phyloP scores from a whole-genome alignment of 1,140 invertebrate species.

The Colletes gigas region DNA sequence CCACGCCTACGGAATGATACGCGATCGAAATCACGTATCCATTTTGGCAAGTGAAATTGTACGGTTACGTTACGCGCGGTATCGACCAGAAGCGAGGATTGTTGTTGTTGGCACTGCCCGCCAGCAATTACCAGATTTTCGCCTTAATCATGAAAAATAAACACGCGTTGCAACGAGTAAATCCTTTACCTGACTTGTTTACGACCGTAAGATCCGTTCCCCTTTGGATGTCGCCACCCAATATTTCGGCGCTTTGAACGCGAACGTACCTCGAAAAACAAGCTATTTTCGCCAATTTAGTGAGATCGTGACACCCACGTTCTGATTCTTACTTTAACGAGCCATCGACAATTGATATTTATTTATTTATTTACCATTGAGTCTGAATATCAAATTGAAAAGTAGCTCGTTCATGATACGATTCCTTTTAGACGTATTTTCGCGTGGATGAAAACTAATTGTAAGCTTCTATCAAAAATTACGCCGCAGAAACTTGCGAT shows the following conservation, averaged over 20 bases:
- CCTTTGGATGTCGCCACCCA: neutral
- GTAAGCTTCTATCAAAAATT: too few species aligned
- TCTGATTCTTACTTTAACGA: too few species aligned
- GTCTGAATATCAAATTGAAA: too few species aligned
- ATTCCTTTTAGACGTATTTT: too few species aligned
- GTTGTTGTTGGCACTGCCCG: neutral
- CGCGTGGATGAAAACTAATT: too few species aligned
- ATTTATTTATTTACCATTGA: too few species aligned
- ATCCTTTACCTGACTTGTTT: slow-evolving; percentile 3
- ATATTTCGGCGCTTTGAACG: neutral
- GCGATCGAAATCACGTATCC: neutral
- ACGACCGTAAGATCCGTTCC: neutral
- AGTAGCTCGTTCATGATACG: too few species aligned
- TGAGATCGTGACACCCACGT: too few species aligned
- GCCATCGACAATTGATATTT: too few species aligned
- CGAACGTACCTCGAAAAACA: neutral
- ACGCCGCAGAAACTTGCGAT: neutral
- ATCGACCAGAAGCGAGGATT: neutral
- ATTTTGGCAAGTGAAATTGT: slow-evolving; percentile 6
- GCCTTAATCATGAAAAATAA: neutral
- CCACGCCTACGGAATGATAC: neutral
- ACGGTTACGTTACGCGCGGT: neutral
- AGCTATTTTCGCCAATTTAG: neutral
- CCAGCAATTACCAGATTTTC: neutral
- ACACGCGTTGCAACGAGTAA: neutral